These are phyloP conservation scores for Siderastrea radians DNA, from an alignment of 92 coral and sea anemone species.

Conservation along the genomic window DNA sequence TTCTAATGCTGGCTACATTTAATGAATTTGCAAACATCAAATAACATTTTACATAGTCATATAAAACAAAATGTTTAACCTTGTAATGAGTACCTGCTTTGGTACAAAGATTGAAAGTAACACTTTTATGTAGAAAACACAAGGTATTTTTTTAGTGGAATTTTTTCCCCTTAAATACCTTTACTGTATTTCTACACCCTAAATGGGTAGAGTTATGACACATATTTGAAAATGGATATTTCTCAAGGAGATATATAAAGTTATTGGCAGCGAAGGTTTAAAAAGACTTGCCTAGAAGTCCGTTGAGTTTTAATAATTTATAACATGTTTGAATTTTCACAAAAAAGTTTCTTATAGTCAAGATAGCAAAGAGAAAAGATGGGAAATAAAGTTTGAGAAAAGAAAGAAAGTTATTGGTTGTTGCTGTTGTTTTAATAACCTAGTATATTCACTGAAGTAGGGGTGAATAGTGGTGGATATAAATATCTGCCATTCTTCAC, in stretches of 20 bases:
- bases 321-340: constrained; percentile 1
- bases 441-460: not conserved
- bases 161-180: not conserved
- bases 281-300: not conserved
- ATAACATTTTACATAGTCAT: not conserved
- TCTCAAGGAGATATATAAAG: constrained; percentile 18
- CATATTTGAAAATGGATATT: constrained; percentile 18
- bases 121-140: not conserved
- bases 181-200: not conserved
- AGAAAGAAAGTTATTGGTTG: not conserved
- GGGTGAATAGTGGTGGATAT: no score
- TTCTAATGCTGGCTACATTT: not conserved
- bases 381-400: constrained; percentile 30
- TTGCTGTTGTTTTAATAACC: not conserved
- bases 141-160: not conserved
- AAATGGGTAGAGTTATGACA: not conserved
- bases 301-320: constrained; percentile 32
- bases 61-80: constrained; percentile 1
- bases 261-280: constrained; percentile 12
- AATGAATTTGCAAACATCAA: not conserved
- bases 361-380: constrained; percentile 2
- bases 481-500: no score
- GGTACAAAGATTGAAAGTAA: not conserved
- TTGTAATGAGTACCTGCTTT: not conserved
- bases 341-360: constrained; percentile 6